A percentile compares a stretch with the other conserved stretches of the same genome.
phyloP scores from a whole-genome alignment of 2,113 vertebrate genomes.

The Hylia prasina region DNA sequence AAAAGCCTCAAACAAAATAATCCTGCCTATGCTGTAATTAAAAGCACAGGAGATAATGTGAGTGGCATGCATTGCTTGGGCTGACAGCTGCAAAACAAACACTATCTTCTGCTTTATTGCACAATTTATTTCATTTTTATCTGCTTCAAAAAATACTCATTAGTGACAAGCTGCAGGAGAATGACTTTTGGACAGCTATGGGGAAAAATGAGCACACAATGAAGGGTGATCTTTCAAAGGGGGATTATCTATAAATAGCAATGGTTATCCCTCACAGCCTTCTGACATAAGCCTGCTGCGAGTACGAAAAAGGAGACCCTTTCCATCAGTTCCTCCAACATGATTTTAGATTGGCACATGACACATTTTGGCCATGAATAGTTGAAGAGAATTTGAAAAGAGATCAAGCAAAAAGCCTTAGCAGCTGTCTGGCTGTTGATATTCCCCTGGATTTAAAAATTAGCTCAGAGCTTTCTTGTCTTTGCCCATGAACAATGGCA shows the following conservation, averaged over 20 bases:
- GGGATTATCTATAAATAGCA: slow-evolving; percentile 74
- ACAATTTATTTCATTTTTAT: slow-evolving; percentile 41
- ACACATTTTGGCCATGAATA: slow-evolving; percentile 47
- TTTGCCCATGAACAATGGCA: slow-evolving; percentile 27
- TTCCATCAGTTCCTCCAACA: slow-evolving; percentile 16
- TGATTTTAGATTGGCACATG: not conserved
- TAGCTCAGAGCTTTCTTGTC: slow-evolving; percentile 14
- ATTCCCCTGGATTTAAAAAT: slow-evolving; percentile 9
- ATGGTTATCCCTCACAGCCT: slow-evolving; percentile 59
- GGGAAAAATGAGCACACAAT: slow-evolving; percentile 40
- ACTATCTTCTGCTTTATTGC: not conserved
- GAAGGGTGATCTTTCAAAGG: slow-evolving; percentile 69
- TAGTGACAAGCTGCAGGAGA: not conserved
- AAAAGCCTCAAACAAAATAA: not conserved
- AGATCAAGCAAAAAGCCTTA: slow-evolving; percentile 44
- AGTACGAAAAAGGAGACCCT: slow-evolving; percentile 34
- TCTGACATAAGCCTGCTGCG: slow-evolving; percentile 35
- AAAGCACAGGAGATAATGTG: not conserved
- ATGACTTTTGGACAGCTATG: slow-evolving; percentile 27
- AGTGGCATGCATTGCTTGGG: not conserved
- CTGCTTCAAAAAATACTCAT: not conserved
- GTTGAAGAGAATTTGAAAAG: slow-evolving; percentile 50
- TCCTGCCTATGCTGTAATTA: not conserved
- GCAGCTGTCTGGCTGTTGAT: not conserved
- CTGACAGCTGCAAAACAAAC: not conserved